Evolutionary conservation across 2,113 vertebrate genomes (phyloP), one percentile per base, ranked within the genome.

Genomic region (Hippocampus barbouri): DNA sequence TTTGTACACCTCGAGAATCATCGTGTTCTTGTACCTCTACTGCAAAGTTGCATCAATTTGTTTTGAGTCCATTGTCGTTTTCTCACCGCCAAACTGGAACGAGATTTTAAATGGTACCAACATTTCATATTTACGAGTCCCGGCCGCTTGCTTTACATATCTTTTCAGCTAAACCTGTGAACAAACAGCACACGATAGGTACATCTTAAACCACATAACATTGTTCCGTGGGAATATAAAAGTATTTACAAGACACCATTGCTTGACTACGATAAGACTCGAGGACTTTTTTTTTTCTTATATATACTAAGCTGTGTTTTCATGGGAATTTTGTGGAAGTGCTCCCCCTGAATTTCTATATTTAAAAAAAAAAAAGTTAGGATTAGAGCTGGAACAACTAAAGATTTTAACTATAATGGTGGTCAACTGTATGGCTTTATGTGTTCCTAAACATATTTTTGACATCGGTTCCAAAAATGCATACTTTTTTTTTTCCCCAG

Each of bases 1-100:
- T 80, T 89, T 90, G 87, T 88, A 89, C 89, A 87, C 82, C 79
- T 82, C 79, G 74, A 85, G 77, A 89, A 87, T 79, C 78, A 79
- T 83, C 85, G 79, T 73, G 75, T 87, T 87, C 81, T 83, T 89
- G 88, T 91, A 89, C 88, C 88, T 87, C 83, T 80, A 74, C 83
- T 81, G 86, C 82, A 77, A 72, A 82, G 16, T 34, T 34, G 59
- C 27, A 2, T 76, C 78, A 72, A 83, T 78, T 83, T 34, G 68
- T 73, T 34, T 68, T 76, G 76, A 74, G 79, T 77, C 84, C 78
- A 78, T 79, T 83, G 74, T 68, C 0, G 43, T 73, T 82, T 80
- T 83, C 18, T 69, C 69, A 69, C 70, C 82, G 84, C 79, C 86
- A 80, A 80, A 73, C 54, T 74, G 70, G 75, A 82, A 81, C 85